Percentiles rank a stretch among this genome's conserved stretches.
Evolutionary conservation across 2,888 invertebrate genomes (phyloP).

Genomic region (Oligia strigilis): DNA sequence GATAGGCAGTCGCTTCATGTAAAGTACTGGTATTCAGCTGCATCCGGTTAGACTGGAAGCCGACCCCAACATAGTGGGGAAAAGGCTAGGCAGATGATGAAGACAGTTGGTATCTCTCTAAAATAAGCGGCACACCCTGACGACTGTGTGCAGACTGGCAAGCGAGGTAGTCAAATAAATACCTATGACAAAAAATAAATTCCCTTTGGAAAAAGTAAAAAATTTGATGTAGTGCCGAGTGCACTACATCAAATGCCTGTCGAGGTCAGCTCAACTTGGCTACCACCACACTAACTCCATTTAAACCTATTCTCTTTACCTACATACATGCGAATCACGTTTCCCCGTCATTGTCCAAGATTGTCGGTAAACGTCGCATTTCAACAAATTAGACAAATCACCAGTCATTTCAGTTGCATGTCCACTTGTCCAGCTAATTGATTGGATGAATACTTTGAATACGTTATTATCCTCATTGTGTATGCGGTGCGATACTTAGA

Average conservation of each 20-base stretch:
- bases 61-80: too few species aligned
- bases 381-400: conserved; percentile 61
- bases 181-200: neutral
- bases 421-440: conserved; percentile 36
- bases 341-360: conserved; percentile 18
- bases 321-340: conserved; percentile 35
- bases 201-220: neutral
- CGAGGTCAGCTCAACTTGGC: neutral
- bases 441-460: conserved; percentile 28
- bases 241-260: too few species aligned
- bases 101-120: too few species aligned
- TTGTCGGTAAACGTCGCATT: conserved; percentile 53
- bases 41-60: too few species aligned
- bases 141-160: too few species aligned
- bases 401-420: conserved; percentile 51
- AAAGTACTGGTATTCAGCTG: too few species aligned
- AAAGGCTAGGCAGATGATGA: too few species aligned
- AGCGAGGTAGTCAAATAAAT: too few species aligned
- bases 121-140: too few species aligned
- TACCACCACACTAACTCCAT: conserved; percentile 3
- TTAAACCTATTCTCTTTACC: conserved; percentile 9
- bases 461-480: conserved; percentile 18
- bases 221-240: neutral
- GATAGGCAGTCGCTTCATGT: too few species aligned
- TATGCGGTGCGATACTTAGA: conserved; percentile 17